Evolutionary conservation across 2,888 invertebrate genomes (phyloP).

Genomic region (Apamea crenata): DNA sequence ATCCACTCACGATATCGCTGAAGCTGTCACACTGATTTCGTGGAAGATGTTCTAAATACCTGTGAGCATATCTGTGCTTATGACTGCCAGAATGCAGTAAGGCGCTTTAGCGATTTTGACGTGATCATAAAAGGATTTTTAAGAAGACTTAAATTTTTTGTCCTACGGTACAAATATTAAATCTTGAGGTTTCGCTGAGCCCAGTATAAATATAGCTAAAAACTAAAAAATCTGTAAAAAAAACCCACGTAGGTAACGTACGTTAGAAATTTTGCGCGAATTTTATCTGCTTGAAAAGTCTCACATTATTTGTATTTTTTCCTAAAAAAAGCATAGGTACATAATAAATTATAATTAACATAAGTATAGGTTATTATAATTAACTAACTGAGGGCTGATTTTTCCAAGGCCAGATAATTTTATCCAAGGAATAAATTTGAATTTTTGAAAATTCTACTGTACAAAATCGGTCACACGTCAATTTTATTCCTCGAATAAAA

Average conservation of each 20-base stretch:
- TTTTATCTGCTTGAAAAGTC: too few species aligned
- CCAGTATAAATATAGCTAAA: neutral
- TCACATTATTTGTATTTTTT: neutral
- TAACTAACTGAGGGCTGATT: too few species aligned
- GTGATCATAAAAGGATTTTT: neutral
- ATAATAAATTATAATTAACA: too few species aligned
- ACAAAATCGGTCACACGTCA: too few species aligned
- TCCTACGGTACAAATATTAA: neutral
- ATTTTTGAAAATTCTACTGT: too few species aligned
- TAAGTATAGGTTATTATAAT: too few species aligned
- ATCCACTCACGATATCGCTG: conserved; percentile 13
- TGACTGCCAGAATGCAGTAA: neutral
- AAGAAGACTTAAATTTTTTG: neutral
- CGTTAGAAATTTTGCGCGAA: neutral
- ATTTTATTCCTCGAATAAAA: too few species aligned
- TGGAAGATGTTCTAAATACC: neutral
- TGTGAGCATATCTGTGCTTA: neutral
- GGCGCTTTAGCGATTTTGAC: too few species aligned
- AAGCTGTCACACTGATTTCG: conserved; percentile 37
- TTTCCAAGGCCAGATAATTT: too few species aligned
- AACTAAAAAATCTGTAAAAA: neutral
- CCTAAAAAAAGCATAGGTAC: neutral
- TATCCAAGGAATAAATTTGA: too few species aligned
- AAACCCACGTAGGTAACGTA: too few species aligned
- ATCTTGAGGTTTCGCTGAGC: neutral